Conservation (phyloP, 2,797 vertebrate species). For the Bovichtus diacanthus region DNA sequence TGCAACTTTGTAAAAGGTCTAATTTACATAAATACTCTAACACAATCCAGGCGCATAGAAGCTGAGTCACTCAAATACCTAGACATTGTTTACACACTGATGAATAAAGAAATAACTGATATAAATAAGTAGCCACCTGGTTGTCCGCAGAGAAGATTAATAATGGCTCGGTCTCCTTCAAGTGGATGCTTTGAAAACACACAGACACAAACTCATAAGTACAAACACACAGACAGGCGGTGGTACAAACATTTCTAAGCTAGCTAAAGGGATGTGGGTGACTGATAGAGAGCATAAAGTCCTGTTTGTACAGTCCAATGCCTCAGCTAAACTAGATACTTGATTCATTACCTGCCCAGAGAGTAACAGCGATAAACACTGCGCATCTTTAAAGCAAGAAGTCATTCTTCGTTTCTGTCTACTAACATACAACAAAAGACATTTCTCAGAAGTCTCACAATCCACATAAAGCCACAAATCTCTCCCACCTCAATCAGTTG, state of each 20-base stretch:
- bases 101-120: constrained; percentile 32
- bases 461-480: constrained; percentile 19
- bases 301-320: constrained; percentile 33
- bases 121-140: constrained; percentile 25
- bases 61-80: constrained; percentile 23
- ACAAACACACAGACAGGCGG: constrained; percentile 11
- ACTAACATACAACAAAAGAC: not conserved
- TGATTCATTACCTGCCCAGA: constrained; percentile 49
- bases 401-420: constrained; percentile 6
- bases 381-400: not conserved
- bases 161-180: constrained; percentile 43
- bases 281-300: constrained; percentile 54
- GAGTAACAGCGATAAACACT: constrained; percentile 30
- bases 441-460: not conserved
- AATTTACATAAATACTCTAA: constrained; percentile 16
- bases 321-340: constrained; percentile 37
- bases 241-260: constrained; percentile 40
- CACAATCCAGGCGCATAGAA: not conserved
- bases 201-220: not conserved
- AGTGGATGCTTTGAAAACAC: constrained; percentile 27
- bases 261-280: constrained; percentile 32
- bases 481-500: not conserved
- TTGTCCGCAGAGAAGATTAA: constrained; percentile 21
- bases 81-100: constrained; percentile 21
- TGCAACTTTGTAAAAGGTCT: constrained; percentile 9